A percentile compares a stretch with the other conserved stretches of the same genome.
Conservation (phyloP, 2,888 invertebrate genomes). For the Pinctada fucata region DNA sequence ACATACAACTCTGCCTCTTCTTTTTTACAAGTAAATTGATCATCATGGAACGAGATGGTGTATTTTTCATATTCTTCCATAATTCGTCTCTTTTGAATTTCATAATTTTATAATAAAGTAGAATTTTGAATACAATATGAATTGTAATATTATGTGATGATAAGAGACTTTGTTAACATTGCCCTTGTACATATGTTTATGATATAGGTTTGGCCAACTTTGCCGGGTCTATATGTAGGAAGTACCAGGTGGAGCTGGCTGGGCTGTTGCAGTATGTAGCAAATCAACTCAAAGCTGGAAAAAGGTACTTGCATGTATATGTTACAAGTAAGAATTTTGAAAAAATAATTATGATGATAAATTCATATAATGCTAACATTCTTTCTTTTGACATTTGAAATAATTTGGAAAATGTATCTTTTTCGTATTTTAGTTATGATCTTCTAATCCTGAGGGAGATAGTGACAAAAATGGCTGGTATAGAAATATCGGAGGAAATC, state of each 20-base stretch:
- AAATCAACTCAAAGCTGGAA: conserved; percentile 96
- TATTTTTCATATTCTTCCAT: no score
- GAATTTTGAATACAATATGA: no score
- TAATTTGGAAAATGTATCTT: no score
- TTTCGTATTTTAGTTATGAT: conserved; percentile 84
- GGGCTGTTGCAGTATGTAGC: conserved; percentile 97
- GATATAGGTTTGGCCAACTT: conserved; percentile 87
- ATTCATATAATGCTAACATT: no score
- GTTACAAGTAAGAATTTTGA: not conserved
- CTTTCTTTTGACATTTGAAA: no score
- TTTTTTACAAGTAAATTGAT: not conserved
- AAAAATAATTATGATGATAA: no score
- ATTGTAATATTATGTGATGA: no score
- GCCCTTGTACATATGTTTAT: no score
- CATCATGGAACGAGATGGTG: not conserved
- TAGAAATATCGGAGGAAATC: conserved; percentile 97
- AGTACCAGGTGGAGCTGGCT: conserved; percentile 96
- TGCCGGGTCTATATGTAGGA: conserved; percentile 97
- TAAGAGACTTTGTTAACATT: no score
- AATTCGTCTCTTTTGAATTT: no score
- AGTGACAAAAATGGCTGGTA: conserved; percentile 99
- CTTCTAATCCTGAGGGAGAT: conserved; percentile 94
- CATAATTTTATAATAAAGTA: no score
- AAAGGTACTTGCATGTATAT: conserved; percentile 82
- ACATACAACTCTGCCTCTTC: not conserved